A percentile compares a stretch with the other conserved stretches of the same genome.
Evolutionary conservation across 2,888 invertebrate genomes (phyloP).

Genomic region (Eudemis profundana): DNA sequence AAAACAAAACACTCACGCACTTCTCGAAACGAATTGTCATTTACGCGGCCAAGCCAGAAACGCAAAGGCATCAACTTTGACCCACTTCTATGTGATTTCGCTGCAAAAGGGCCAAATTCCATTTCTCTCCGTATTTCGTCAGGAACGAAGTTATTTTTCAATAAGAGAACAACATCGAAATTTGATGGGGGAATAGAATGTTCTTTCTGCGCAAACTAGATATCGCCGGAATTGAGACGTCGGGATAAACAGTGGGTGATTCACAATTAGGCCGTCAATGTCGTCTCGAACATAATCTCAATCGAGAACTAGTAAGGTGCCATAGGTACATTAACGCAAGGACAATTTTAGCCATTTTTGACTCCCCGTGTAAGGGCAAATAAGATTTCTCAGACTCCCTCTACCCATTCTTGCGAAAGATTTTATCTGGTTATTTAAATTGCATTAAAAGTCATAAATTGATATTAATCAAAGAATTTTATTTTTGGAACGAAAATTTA

Average conservation of each 20-base stretch:
- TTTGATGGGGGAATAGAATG: conserved; percentile 39
- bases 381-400: too few relatives aligned
- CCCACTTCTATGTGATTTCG: conserved; percentile 17
- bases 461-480: too few relatives aligned
- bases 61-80: conserved; percentile 13
- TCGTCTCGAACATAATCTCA: too few relatives aligned
- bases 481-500: too few relatives aligned
- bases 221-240: conserved; percentile 52
- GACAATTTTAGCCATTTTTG: too few relatives aligned
- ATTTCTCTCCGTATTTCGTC: conserved; percentile 29
- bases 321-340: too few relatives aligned
- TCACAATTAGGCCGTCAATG: too few relatives aligned
- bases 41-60: not conserved
- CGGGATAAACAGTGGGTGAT: conserved; percentile 51
- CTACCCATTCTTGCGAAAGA: too few relatives aligned
- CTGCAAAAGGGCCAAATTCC: conserved; percentile 21
- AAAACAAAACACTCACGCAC: not conserved
- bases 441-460: too few relatives aligned
- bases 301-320: too few relatives aligned
- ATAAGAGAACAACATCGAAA: conserved; percentile 32
- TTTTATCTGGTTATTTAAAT: too few relatives aligned
- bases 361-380: too few relatives aligned
- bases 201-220: conserved; percentile 49
- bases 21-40: not conserved
- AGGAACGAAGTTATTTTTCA: conserved; percentile 40